Evolutionary conservation across 1,140 invertebrate genomes (phyloP).

Genomic region (Drosophila micromelanica): DNA sequence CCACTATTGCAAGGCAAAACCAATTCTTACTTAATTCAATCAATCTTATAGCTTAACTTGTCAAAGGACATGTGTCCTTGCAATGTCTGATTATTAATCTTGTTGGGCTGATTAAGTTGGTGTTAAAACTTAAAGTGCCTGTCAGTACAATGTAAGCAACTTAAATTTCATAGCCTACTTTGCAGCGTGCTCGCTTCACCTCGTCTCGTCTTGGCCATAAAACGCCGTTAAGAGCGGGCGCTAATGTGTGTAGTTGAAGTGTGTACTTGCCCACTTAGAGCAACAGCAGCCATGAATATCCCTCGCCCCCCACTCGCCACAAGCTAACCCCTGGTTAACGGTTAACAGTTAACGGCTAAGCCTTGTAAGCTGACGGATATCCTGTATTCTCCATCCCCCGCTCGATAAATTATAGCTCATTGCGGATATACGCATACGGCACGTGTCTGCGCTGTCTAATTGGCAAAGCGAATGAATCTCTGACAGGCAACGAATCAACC

Average conservation of each 20-base stretch:
- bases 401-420: conserved; percentile 66
- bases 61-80: neutral
- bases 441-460: conserved; percentile 80
- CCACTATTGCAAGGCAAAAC: too few species aligned
- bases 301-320: neutral
- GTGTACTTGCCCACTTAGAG: conserved; percentile 67
- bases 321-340: conserved; percentile 44
- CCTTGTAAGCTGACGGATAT: conserved; percentile 79
- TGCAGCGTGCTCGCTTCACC: conserved; percentile 25
- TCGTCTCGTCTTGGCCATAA: conserved; percentile 45
- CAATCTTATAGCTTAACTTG: conserved; percentile 1
- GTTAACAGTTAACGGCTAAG: conserved; percentile 67
- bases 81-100: conserved; percentile 35
- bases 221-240: conserved; percentile 30
- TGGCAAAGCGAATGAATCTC: conserved; percentile 76
- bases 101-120: conserved; percentile 75
- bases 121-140: conserved; percentile 78
- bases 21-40: too few species aligned
- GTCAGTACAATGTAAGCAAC: conserved; percentile 74
- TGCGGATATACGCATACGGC: conserved; percentile 78
- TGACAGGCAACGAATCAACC: conserved; percentile 48
- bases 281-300: neutral
- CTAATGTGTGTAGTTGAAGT: conserved; percentile 80
- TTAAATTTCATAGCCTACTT: conserved; percentile 79
- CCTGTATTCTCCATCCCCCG: conserved; percentile 58